Evolutionary conservation across 2,113 vertebrate genomes (phyloP).

Genomic region (Tenrec ecaudatus): DNA sequence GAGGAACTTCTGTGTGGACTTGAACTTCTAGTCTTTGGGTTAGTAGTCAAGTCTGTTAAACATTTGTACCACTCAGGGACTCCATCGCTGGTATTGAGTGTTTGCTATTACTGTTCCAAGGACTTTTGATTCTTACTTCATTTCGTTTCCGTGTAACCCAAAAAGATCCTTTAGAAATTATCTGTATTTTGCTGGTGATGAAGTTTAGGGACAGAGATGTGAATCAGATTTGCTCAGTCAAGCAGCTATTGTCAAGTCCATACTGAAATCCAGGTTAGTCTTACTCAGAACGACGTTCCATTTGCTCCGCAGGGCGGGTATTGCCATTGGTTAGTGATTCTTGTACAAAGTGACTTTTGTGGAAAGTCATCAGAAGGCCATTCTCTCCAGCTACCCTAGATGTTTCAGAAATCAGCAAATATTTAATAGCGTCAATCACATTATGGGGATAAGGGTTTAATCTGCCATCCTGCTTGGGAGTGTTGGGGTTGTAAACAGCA

Average conservation of each 20-base stretch:
- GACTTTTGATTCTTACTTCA: not conserved
- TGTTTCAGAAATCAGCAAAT: constrained; percentile 30
- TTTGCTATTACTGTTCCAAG: not conserved
- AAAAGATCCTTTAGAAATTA: not conserved
- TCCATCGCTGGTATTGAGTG: not conserved
- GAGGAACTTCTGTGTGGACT: not conserved
- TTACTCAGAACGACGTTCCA: not conserved
- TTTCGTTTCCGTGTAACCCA: not conserved
- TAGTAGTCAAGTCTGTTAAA: not conserved
- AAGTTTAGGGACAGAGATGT: not conserved
- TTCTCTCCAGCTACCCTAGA: not conserved
- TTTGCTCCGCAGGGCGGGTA: not conserved
- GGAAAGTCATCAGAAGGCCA: not conserved
- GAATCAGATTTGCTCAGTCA: not conserved
- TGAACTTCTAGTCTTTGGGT: not conserved
- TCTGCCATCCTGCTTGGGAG: not conserved
- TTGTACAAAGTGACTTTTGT: not conserved
- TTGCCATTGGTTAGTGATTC: not conserved
- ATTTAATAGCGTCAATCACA: not conserved
- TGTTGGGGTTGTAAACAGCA: not conserved
- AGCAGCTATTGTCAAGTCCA: not conserved
- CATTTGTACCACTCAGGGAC: not conserved
- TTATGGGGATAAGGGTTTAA: not conserved
- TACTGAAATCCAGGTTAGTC: not conserved
- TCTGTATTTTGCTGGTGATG: not conserved